Conservation (phyloP, 1,140 invertebrate genomes). For the Eulimnadia texana region DNA sequence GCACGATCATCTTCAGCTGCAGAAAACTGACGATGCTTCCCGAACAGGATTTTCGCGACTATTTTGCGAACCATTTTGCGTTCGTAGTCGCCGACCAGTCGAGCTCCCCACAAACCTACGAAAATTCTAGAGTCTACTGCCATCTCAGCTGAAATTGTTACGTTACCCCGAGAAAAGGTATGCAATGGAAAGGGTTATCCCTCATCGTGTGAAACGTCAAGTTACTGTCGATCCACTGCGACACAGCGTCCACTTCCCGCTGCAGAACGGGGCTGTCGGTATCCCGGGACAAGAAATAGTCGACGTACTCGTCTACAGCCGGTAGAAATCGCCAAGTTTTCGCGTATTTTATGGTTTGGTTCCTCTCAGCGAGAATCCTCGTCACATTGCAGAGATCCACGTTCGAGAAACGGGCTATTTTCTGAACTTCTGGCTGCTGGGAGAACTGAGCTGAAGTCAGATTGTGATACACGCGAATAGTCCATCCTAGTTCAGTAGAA, state of each 20-base stretch:
- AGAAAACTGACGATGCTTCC: neutral
- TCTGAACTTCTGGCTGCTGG: neutral
- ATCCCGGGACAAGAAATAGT: conserved; percentile 15
- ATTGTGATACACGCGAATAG: neutral
- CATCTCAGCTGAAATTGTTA: too few species aligned
- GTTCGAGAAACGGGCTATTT: neutral
- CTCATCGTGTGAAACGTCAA: conserved; percentile 19
- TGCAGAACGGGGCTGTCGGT: conserved; percentile 11
- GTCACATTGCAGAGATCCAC: neutral
- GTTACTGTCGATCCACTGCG: conserved; percentile 16
- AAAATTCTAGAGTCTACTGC: too few species aligned
- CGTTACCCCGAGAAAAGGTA: conserved; percentile 4
- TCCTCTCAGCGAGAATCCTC: neutral
- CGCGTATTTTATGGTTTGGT: neutral
- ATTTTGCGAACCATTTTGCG: neutral
- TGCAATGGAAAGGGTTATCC: conserved; percentile 9
- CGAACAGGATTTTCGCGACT: too few species aligned
- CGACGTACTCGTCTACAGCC: conserved; percentile 8
- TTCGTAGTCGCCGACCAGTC: neutral
- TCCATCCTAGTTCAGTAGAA: neutral
- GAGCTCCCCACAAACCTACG: neutral
- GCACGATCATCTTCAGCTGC: neutral
- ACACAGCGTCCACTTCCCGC: conserved; percentile 17
- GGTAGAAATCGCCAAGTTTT: conserved; percentile 18
- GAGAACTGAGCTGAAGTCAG: neutral